These are phyloP conservation scores for Venturia canescens DNA, from an alignment of 1,140 invertebrate genomes.

Conservation along the genomic window DNA sequence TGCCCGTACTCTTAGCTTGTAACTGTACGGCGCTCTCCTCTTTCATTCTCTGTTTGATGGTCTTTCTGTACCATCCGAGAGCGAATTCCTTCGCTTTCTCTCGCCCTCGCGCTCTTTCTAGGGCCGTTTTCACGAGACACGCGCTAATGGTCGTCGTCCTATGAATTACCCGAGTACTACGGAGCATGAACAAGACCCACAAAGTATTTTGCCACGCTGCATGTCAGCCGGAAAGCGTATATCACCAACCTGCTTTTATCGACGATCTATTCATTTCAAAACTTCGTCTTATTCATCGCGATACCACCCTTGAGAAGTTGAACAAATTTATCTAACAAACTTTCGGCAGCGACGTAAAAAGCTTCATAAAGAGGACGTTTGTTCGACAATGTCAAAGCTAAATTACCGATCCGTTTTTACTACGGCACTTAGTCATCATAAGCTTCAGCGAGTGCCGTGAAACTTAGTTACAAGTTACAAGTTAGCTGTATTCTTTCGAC, in stretches of 20 bases:
- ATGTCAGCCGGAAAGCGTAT: not conserved
- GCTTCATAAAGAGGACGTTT: no score
- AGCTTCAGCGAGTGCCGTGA: no score
- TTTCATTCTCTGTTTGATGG: constrained; percentile 25
- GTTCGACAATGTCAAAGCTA: no score
- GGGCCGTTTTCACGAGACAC: not conserved
- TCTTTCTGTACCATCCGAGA: not conserved
- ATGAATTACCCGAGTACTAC: constrained; percentile 36
- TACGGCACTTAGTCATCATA: no score
- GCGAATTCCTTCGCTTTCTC: constrained; percentile 29
- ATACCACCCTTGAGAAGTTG: no score
- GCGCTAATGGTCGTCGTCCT: constrained; percentile 31
- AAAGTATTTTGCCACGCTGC: not conserved
- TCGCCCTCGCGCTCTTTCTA: not conserved
- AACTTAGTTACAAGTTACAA: no score
- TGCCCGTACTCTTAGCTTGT: not conserved
- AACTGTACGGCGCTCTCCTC: constrained; percentile 7
- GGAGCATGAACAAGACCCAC: constrained; percentile 10
- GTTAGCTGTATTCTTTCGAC: no score
- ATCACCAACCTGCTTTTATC: not conserved
- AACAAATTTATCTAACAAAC: no score
- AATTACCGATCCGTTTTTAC: no score
- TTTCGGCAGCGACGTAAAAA: no score
- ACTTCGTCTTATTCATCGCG: not conserved
- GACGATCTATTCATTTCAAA: constrained; percentile 16